Evolutionary conservation across 2,888 invertebrate genomes (phyloP), one percentile per base, ranked within the genome.

Genomic region (Acrobasis suavella): DNA sequence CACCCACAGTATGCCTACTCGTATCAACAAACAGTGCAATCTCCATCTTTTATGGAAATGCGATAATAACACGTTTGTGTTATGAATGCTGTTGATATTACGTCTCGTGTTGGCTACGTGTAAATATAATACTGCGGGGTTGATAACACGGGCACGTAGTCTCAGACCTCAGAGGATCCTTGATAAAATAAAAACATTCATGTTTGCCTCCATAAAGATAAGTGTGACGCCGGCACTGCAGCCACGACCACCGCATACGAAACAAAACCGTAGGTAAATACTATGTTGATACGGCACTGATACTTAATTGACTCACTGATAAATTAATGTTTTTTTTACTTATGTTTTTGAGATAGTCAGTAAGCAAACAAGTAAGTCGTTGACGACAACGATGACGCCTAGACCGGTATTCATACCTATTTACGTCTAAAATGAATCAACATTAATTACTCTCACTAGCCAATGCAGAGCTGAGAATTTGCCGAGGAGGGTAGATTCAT

Each of bases 181-280:
- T 85, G 86, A 86, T 88, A 89, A 88, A 87, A 86, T 87, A 83
- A 84, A 83, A 84, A 86, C 72, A 81, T 76, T 77, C 73, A 74
- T 89, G 87, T 91, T 90, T 90, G 81, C 80, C 69, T 76, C 81
- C 86, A 87, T 90, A 91, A 90, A 92, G 90, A 91, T 91, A 92
- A 84, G 58, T 64, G 72, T 74, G 85, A 85, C 86, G 87, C 80
- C 77, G 76, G 63, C 71, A 71, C 78, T 74, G 75, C 78, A 76
- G 76, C 75, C 81, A 77, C 77, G 86, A 81, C 90, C 89, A 85
- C 87, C 85, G 76, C 81, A 77, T 83, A 82, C 81, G 80, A 80
- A 67, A 77, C 75, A 73, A 72, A 75, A 77, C 78, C 74, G 71
- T 77, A 68, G 77, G 71, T 83, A 89, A 90, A 90, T 86, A 90